Percentiles rank a stretch among this genome's conserved stretches.
Conservation (phyloP, 2,888 invertebrate genomes). For the Acrocyrtus sp. region DNA sequence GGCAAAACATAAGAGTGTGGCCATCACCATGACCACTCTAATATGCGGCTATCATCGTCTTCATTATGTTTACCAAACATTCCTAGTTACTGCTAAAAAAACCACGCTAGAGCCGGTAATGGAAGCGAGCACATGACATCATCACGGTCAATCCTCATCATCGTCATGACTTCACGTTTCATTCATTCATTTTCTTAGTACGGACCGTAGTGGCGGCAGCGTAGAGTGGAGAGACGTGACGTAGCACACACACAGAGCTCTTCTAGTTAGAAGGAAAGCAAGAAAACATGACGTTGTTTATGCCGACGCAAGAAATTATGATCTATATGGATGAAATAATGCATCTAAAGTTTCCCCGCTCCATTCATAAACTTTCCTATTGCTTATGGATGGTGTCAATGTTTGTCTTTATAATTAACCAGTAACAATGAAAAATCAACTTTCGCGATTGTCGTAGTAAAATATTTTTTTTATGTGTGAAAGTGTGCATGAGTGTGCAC, state of each 20-base stretch:
- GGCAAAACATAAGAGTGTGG: too few relatives aligned
- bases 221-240: slow-evolving; percentile 34
- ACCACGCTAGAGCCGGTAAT: slow-evolving; percentile 34
- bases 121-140: slow-evolving; percentile 48
- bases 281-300: slow-evolving; percentile 5
- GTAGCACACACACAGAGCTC: slow-evolving; percentile 23
- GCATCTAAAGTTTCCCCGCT: not conserved
- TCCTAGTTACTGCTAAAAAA: slow-evolving; percentile 29
- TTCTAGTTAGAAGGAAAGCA: slow-evolving; percentile 14
- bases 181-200: slow-evolving; percentile 47
- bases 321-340: slow-evolving; percentile 9
- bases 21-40: not conserved
- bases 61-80: slow-evolving; percentile 29
- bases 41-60: too few relatives aligned
- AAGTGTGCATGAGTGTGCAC: not conserved
- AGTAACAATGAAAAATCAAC: not conserved
- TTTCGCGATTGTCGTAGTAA: not conserved
- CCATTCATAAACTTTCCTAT: not conserved
- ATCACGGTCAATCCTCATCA: slow-evolving; percentile 45
- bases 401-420: slow-evolving; percentile 26
- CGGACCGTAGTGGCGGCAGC: not conserved
- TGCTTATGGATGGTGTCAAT: slow-evolving; percentile 22
- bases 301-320: not conserved
- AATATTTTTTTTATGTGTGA: not conserved
- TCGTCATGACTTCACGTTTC: slow-evolving; percentile 49